These are phyloP conservation scores for Columbina picui DNA, from an alignment of 2,113 vertebrate species.

Conservation along the genomic window DNA sequence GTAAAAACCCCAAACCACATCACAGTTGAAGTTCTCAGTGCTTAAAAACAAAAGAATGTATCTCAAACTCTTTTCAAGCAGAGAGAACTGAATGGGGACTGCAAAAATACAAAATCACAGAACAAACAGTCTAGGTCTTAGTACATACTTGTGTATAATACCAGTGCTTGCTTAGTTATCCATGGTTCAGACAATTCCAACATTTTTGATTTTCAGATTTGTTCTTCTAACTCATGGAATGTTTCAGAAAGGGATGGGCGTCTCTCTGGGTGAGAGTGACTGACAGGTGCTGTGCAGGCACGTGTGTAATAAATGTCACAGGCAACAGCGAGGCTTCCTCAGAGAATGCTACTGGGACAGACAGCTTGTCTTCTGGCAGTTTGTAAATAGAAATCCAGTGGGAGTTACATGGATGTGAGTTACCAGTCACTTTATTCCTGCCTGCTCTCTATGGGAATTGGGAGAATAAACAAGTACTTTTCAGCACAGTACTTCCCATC, in stretches of 20 bases:
- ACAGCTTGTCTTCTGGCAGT: conserved; percentile 36
- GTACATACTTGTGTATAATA: accelerated
- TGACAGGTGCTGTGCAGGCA: conserved; percentile 36
- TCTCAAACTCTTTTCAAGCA: neutral
- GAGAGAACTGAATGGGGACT: neutral
- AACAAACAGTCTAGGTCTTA: neutral
- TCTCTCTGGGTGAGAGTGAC: neutral
- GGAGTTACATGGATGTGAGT: neutral
- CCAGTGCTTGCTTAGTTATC: neutral
- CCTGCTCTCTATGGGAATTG: neutral
- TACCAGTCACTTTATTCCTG: conserved; percentile 21
- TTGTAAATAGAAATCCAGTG: conserved; percentile 41
- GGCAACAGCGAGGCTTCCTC: neutral
- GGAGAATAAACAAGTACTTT: conserved; percentile 25
- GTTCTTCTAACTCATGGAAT: neutral
- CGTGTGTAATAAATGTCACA: conserved; percentile 21
- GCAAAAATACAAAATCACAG: neutral
- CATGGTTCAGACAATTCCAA: neutral
- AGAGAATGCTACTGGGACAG: neutral
- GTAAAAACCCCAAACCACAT: neutral
- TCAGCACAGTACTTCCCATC: neutral
- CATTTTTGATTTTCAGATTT: neutral
- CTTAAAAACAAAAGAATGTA: neutral
- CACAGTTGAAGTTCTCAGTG: neutral
- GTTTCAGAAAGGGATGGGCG: neutral